A percentile compares a stretch with the other conserved stretches of the same genome.
Evolutionary conservation across 53 echinoderm and acorn worm species (phyloP).

Genomic region (Echinarachnius parma): DNA sequence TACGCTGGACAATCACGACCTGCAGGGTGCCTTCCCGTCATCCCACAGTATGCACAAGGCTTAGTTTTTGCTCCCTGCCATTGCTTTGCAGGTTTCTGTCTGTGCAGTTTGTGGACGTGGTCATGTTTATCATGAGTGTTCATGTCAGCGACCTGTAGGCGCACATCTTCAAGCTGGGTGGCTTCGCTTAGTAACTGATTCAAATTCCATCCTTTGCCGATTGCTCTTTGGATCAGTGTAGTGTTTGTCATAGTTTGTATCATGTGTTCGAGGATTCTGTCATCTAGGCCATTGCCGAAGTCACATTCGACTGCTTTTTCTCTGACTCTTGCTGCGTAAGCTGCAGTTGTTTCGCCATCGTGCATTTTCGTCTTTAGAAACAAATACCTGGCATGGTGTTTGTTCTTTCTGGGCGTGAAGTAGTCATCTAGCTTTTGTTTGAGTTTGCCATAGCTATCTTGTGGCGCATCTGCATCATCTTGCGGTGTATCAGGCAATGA

Average conservation of each 20-base stretch:
- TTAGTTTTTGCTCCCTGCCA: background rate
- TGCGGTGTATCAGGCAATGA: conserved; percentile 30
- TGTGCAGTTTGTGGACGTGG: too few species aligned
- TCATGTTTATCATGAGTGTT: too few species aligned
- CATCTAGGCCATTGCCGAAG: conserved; percentile 20
- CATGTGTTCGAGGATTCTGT: conserved; percentile 47
- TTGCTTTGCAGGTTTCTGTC: too few species aligned
- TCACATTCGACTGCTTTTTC: conserved; percentile 52
- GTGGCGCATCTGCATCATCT: conserved; percentile 4
- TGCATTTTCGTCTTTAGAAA: conserved; percentile 29
- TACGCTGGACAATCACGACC: too few species aligned
- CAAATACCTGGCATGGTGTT: conserved; percentile 42
- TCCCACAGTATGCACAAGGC: conserved; percentile 4
- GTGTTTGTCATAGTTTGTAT: conserved; percentile 27
- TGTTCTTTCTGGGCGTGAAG: conserved; percentile 38
- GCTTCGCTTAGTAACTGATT: too few species aligned
- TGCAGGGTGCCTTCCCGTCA: background rate
- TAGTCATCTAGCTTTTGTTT: conserved; percentile 33
- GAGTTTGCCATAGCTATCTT: conserved; percentile 16
- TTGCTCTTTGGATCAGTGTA: background rate
- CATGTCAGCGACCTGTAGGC: too few species aligned
- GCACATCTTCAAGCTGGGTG: too few species aligned
- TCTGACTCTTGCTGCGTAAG: conserved; percentile 45
- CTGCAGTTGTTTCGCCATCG: background rate
- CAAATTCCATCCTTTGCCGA: conserved; percentile 11